phyloP scores from a whole-genome alignment of 2,888 invertebrate species.

The Trichacis sp. region DNA sequence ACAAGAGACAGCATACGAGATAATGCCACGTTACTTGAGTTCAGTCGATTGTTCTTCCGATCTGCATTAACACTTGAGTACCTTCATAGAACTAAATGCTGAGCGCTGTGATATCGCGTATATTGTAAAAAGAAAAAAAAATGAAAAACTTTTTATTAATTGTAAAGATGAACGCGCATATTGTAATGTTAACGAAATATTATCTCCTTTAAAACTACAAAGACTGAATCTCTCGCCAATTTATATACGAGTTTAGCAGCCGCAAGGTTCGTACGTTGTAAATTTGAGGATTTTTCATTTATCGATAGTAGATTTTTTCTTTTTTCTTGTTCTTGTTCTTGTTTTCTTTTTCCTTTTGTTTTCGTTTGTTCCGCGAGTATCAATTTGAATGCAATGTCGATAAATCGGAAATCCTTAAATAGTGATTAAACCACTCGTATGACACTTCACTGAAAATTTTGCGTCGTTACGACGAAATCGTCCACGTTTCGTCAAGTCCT shows the following conservation, averaged over 20 bases:
- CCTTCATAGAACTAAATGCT: constrained; percentile 60
- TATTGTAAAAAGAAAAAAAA: constrained; percentile 47
- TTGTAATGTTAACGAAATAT: constrained; percentile 61
- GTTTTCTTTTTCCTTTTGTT: no score
- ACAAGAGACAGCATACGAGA: no score
- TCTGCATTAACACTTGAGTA: constrained; percentile 42
- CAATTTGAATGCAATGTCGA: neutral
- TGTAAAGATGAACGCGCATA: constrained; percentile 62
- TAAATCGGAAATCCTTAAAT: constrained; percentile 18
- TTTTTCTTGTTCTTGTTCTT: neutral
- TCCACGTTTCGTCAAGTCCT: constrained; percentile 32
- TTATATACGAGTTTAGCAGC: constrained; percentile 59
- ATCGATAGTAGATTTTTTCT: neutral
- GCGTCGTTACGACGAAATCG: constrained; percentile 46
- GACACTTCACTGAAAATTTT: constrained; percentile 48
- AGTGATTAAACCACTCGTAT: constrained; percentile 54
- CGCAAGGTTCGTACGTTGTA: constrained; percentile 39
- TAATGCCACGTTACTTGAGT: no score
- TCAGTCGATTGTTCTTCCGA: no score
- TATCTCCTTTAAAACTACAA: constrained; percentile 61
- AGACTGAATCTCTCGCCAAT: constrained; percentile 66
- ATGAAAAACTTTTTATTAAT: constrained; percentile 46
- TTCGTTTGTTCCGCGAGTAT: neutral
- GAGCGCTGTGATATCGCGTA: constrained; percentile 69
- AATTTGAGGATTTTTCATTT: constrained; percentile 2